These are phyloP conservation scores for Phoebastria nigripes DNA, from an alignment of 2,797 vertebrate species.

Conservation along the genomic window DNA sequence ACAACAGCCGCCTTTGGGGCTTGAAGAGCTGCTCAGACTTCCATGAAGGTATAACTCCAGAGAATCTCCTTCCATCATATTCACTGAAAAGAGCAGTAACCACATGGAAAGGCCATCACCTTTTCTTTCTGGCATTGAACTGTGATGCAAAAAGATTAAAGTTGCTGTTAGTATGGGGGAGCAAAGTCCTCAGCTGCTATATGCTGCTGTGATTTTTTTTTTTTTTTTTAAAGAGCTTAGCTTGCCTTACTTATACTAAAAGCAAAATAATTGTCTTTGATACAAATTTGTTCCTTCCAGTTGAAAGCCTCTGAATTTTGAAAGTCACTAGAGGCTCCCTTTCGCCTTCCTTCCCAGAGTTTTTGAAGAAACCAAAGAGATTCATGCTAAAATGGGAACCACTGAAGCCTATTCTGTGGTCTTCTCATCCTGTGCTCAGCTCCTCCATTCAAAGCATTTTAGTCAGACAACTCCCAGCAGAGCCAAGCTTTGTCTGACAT, in stretches of 20 bases:
- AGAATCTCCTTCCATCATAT: background rate
- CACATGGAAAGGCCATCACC: background rate
- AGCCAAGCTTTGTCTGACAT: background rate
- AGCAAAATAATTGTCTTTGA: constrained; percentile 5
- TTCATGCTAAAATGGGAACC: background rate
- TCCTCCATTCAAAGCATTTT: background rate
- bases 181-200: background rate
- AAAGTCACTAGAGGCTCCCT: background rate
- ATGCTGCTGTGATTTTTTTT: background rate
- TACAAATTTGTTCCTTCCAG: background rate
- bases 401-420: background rate
- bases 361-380: background rate
- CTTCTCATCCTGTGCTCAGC: background rate
- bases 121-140: background rate
- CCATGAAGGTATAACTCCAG: background rate
- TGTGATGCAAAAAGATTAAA: background rate
- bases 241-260: background rate
- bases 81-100: background rate
- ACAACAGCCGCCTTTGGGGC: background rate
- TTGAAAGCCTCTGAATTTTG: constrained; percentile 21
- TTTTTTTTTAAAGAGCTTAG: background rate
- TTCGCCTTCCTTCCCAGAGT: background rate
- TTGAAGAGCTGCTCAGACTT: background rate
- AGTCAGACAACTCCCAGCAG: background rate
- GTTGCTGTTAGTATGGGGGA: background rate